Evolutionary conservation across 2,113 vertebrate genomes (phyloP).

Genomic region (Herpailurus yagouaroundi): DNA sequence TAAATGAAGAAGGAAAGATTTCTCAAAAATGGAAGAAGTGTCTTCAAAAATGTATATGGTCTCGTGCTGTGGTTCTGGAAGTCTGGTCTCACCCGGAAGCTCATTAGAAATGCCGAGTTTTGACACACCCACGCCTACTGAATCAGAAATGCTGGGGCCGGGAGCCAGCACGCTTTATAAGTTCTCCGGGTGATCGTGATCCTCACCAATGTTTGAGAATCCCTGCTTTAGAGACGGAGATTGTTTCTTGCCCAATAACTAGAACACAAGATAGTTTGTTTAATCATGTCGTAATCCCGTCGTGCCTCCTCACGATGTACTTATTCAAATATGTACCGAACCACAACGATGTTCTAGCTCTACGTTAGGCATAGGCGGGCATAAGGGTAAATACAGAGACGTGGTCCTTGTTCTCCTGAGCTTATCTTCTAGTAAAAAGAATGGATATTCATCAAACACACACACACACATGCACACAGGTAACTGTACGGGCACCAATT

Average conservation of each 20-base stretch:
- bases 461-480: no score
- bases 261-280: neutral
- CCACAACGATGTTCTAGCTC: neutral
- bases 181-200: neutral
- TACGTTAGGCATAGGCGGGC: neutral
- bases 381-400: neutral
- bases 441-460: neutral
- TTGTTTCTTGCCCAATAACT: neutral
- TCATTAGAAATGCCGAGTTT: neutral
- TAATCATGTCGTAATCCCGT: neutral
- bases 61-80: neutral
- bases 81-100: neutral
- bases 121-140: neutral
- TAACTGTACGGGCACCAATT: neutral
- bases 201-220: neutral
- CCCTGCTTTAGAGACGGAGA: neutral
- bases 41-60: neutral
- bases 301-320: neutral
- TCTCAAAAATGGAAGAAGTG: neutral
- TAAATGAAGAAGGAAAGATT: neutral
- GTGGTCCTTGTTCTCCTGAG: neutral
- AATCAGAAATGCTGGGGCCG: neutral
- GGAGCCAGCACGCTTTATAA: neutral
- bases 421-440: neutral
- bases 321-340: neutral